phyloP scores from a whole-genome alignment of 2,888 invertebrate genomes.

The Nipponacmea schrenckii region DNA sequence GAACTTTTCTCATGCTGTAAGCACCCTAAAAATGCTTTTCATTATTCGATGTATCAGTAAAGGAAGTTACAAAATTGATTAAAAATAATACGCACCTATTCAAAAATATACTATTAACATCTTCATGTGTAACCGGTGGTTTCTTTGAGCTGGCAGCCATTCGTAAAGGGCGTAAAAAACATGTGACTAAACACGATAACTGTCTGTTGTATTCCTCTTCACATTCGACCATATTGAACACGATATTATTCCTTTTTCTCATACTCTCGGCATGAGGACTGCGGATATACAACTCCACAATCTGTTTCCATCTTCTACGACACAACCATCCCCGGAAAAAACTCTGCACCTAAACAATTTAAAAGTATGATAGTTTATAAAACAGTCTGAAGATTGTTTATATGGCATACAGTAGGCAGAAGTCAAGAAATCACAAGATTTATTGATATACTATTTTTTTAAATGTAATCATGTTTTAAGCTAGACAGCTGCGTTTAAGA shows the following conservation, averaged over 20 bases:
- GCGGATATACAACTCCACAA: slow-evolving; percentile 92
- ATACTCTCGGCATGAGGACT: slow-evolving; percentile 94
- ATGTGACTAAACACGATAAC: slow-evolving; percentile 85
- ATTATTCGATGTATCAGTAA: no score
- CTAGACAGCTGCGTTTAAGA: no score
- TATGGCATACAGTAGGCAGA: no score
- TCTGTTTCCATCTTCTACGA: slow-evolving; percentile 91
- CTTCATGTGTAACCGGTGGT: slow-evolving; percentile 91
- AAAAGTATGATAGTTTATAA: no score
- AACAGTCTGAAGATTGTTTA: no score
- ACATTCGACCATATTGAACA: slow-evolving; percentile 83
- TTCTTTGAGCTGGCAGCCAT: slow-evolving; percentile 95
- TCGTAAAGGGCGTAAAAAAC: slow-evolving; percentile 85
- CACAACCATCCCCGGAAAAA: slow-evolving; percentile 95
- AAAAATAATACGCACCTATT: slow-evolving; percentile 74
- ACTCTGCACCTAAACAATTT: slow-evolving; percentile 75
- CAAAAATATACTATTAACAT: slow-evolving; percentile 91
- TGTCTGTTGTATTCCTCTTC: slow-evolving; percentile 94
- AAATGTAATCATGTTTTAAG: no score
- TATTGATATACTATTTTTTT: no score
- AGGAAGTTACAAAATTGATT: no score
- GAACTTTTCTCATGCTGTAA: no score
- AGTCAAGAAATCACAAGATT: no score
- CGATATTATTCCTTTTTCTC: slow-evolving; percentile 87
- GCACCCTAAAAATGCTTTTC: no score